Evolutionary conservation across 1,140 invertebrate genomes (phyloP), one percentile per base, ranked within the genome.

Genomic region (Pseudomyrmex gracilis): DNA sequence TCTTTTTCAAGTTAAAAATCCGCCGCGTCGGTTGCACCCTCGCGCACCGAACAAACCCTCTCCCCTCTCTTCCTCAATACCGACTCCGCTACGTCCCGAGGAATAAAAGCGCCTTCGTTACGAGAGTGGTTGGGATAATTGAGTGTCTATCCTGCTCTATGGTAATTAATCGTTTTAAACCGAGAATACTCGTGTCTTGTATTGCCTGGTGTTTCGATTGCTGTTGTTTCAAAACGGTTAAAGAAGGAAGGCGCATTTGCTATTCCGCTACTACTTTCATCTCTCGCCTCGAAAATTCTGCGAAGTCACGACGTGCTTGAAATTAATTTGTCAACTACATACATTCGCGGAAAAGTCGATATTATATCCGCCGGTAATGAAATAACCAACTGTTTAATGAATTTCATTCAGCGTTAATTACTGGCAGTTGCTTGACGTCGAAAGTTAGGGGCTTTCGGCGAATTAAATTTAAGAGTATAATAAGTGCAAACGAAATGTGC

Each of bases 121-220:
- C 7, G 77, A 64, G 77, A 64, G 24, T 22, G 53, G 22, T 47
- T 57, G 63, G 20, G 74, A 63, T 82, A 82, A 82, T 82, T 76
- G 49, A 82, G 58, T 82, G 17, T 63, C 24, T 43, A 20, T 13
- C 12, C 9, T 43, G 47, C 22, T 22, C 45, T 13, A 45, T 51
- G 22, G 58, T 45, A 63, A 82, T 82, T 82, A 82, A 82, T 82
- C 17, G 73, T 43, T 63, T 12, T 34, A 34, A 34, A 17, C 10
- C 12, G 7, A 77, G 24, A 55, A 67, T 67, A 67, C 34, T 53
- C 47, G 17, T 22, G 10, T n/a, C 17, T 55, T 17, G 24, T 67
- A 67, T 67, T 67, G 22, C n/a, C 66, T 13, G 12, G 12, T 76
- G 63, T 66, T 66, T 49, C n/a, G 51, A 74, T 64, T 74, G 15